A percentile compares a stretch with the other conserved stretches of the same genome.
Evolutionary conservation across 2,113 vertebrate species (phyloP).

Genomic region (Aphelocoma coerulescens): DNA sequence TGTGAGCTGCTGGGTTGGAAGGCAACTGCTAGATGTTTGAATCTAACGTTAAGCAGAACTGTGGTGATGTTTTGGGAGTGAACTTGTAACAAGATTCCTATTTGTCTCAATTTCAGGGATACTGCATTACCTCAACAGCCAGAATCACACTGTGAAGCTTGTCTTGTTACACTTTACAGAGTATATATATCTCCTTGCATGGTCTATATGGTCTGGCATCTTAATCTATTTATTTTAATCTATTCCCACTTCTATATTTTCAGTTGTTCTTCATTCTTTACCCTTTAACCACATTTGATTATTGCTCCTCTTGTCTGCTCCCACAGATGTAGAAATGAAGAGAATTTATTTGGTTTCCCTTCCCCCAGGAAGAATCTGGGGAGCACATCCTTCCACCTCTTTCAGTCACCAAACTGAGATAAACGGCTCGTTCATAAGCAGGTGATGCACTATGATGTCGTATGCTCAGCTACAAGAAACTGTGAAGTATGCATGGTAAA

Average conservation of each 20-base stretch:
- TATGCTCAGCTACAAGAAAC: background rate
- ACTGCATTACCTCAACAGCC: background rate
- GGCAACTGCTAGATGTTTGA: background rate
- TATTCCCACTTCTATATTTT: background rate
- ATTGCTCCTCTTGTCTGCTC: background rate
- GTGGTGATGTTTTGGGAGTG: background rate
- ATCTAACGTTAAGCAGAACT: background rate
- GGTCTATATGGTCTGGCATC: background rate
- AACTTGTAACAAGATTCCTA: background rate
- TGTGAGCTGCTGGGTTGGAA: conserved; percentile 44
- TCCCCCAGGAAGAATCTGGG: background rate
- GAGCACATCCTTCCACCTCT: background rate
- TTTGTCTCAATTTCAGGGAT: background rate
- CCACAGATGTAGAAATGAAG: background rate
- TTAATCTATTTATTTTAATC: background rate
- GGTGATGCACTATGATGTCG: background rate
- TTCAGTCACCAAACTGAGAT: background rate
- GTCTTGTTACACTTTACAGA: background rate
- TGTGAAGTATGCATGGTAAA: background rate
- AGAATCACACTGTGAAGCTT: background rate
- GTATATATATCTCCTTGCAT: background rate
- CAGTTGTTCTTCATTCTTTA: background rate
- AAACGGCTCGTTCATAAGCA: background rate
- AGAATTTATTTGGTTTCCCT: background rate
- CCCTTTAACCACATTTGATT: background rate